phyloP scores from a whole-genome alignment of 2,113 vertebrate species.

The Gorsachius goisagi region DNA sequence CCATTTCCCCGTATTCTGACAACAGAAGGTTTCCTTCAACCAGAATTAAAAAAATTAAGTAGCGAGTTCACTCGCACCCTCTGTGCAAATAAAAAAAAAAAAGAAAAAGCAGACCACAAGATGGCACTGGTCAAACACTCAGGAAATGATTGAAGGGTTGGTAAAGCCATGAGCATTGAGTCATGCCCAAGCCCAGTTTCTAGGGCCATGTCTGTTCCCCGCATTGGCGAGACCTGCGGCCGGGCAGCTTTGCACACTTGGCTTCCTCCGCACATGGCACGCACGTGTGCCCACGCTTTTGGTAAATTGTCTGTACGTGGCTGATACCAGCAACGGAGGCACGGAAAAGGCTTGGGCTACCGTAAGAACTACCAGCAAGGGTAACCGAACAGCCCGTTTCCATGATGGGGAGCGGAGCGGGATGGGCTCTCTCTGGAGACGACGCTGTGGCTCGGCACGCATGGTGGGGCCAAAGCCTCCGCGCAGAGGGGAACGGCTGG shows the following conservation, averaged over 20 bases:
- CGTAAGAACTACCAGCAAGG: not conserved
- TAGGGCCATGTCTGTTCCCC: not conserved
- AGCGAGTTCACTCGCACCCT: not conserved
- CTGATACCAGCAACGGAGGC: no score
- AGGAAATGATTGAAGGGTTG: not conserved
- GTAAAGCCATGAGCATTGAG: rapidly evolving
- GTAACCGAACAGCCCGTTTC: rapidly evolving
- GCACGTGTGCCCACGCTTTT: rapidly evolving
- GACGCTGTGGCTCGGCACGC: rapidly evolving
- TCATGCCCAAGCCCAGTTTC: not conserved
- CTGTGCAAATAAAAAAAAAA: no score
- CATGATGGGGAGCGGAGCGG: rapidly evolving
- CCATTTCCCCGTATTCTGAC: not conserved
- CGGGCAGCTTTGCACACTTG: rapidly evolving
- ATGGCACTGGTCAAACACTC: slow-evolving; percentile 36
- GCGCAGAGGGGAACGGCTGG: rapidly evolving
- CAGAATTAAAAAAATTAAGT: not conserved
- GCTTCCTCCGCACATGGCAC: rapidly evolving
- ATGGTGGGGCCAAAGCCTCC: rapidly evolving
- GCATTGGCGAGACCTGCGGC: rapidly evolving
- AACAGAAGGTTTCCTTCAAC: not conserved
- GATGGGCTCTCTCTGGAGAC: no score
- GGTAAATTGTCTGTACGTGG: rapidly evolving
- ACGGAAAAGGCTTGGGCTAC: rapidly evolving
- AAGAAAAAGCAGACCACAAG: slow-evolving; percentile 14